Evolutionary conservation across 1,140 invertebrate species (phyloP).

Genomic region (Neuroterus valhalla): DNA sequence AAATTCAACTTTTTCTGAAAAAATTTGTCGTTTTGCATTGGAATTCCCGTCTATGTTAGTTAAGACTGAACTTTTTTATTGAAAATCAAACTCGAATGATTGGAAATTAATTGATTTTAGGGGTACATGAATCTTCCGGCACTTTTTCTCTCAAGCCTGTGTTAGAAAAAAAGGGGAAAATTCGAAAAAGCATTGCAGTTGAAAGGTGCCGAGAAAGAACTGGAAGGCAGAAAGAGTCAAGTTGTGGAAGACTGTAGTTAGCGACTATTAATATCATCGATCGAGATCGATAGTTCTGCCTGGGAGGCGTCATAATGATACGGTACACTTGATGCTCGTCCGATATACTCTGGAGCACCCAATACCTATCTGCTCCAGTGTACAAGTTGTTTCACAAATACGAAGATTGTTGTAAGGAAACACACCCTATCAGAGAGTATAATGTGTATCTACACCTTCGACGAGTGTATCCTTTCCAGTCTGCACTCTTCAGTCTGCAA

Average conservation of each 20-base stretch:
- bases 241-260: conserved; percentile 68
- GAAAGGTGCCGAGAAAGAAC: conserved; percentile 34
- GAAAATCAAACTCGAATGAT: too few relatives aligned
- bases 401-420: not conserved
- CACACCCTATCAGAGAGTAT: not conserved
- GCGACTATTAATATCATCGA: conserved; percentile 73
- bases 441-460: conserved; percentile 43
- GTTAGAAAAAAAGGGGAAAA: not conserved
- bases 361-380: conserved; percentile 52
- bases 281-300: conserved; percentile 69
- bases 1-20: too few relatives aligned
- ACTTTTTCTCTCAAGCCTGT: too few relatives aligned
- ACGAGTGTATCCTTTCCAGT: too few relatives aligned
- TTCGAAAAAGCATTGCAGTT: not conserved
- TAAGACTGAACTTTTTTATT: too few relatives aligned
- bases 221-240: conserved; percentile 43
- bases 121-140: too few relatives aligned
- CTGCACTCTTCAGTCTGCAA: conserved; percentile 45
- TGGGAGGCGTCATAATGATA: conserved; percentile 71
- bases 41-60: too few relatives aligned
- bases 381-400: conserved; percentile 36
- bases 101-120: too few relatives aligned
- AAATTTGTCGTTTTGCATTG: too few relatives aligned
- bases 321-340: conserved; percentile 57
- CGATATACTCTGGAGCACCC: conserved; percentile 51